Evolutionary conservation across 2,113 vertebrate species (phyloP).

Genomic region (Proteles cristata): DNA sequence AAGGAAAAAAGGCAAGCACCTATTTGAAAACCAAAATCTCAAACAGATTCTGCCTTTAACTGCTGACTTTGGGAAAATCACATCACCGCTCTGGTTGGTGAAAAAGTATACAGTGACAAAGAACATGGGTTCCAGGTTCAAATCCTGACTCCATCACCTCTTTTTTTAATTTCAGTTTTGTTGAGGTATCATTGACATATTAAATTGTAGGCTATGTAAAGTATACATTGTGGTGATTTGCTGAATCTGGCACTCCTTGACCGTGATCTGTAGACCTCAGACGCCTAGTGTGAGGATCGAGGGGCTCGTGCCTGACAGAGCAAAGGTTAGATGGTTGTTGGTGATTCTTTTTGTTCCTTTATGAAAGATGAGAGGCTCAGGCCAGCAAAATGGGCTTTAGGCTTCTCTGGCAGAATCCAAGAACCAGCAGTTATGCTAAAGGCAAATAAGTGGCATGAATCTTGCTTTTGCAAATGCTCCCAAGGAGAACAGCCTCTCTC

Average conservation of each 20-base stretch:
- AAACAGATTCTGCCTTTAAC: neutral
- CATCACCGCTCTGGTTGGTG: neutral
- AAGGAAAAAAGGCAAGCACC: neutral
- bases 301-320: neutral
- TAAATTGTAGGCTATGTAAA: neutral
- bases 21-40: neutral
- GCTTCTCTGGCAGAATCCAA: neutral
- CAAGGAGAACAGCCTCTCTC: neutral
- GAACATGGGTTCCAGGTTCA: neutral
- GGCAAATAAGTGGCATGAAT: neutral
- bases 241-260: neutral
- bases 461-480: slow-evolving; percentile 61
- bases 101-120: neutral
- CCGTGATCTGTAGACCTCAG: neutral
- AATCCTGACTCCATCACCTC: neutral
- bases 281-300: too few relatives aligned
- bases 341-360: neutral
- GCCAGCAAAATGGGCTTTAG: neutral
- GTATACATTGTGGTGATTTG: neutral
- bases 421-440: neutral
- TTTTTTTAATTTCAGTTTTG: neutral
- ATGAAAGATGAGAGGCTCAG: neutral
- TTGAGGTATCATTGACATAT: neutral
- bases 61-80: neutral
- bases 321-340: neutral